Evolutionary conservation across 1,140 invertebrate species (phyloP).

Genomic region (Microvelia longipes): DNA sequence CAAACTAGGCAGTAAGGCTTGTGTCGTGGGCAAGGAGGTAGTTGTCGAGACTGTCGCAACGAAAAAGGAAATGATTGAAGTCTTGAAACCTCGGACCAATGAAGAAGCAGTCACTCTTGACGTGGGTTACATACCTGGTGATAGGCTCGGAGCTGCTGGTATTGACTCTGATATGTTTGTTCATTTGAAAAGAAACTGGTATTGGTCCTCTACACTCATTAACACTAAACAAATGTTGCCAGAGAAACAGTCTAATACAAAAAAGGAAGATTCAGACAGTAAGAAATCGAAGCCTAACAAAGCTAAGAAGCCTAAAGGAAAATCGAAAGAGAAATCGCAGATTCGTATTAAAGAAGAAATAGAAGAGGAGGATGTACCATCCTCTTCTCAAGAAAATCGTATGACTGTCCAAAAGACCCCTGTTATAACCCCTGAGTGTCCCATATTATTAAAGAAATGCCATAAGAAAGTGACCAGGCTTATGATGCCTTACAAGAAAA

Average conservation of each 20-base stretch:
- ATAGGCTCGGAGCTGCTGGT: conserved; percentile 53
- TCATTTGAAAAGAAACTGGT: conserved; percentile 55
- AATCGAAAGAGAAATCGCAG: not conserved
- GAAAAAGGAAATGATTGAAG: conserved; percentile 37
- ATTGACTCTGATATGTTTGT: conserved; percentile 51
- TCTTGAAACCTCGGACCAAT: conserved; percentile 28
- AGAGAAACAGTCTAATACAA: not conserved
- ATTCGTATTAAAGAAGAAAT: not conserved
- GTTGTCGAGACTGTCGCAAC: conserved; percentile 34
- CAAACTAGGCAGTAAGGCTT: conserved; percentile 26
- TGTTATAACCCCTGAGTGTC: not conserved
- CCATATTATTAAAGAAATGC: not conserved
- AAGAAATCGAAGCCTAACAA: not conserved
- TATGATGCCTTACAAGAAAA: not conserved
- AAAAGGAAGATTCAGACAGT: not conserved
- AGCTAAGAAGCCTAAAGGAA: not conserved
- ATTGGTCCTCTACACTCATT: conserved; percentile 24
- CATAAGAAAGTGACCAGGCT: not conserved
- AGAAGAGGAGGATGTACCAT: not conserved
- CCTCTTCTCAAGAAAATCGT: not conserved
- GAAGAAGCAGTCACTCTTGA: conserved; percentile 35
- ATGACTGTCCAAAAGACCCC: not conserved
- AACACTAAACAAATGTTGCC: not conserved
- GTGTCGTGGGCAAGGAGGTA: conserved; percentile 33
- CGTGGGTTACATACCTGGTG: conserved; percentile 48